These are phyloP conservation scores for Chlorospingus flavigularis DNA, from an alignment of 2,797 vertebrate genomes.

Conservation along the genomic window DNA sequence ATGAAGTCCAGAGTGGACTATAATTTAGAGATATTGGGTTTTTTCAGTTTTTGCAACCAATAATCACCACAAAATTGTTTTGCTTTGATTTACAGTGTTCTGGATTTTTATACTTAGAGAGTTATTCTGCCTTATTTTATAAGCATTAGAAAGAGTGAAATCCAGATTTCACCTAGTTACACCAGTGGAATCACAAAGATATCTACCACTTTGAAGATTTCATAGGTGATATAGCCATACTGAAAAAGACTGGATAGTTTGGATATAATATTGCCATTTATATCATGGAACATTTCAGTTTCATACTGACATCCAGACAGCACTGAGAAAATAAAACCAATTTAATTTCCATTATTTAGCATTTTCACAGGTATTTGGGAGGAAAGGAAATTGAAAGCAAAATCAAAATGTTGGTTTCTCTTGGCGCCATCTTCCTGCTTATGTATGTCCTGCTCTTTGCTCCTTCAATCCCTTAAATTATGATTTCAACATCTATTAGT, in stretches of 20 bases:
- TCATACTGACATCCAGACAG: not conserved
- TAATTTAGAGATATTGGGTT: not conserved
- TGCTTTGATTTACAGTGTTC: not conserved
- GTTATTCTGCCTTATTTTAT: not conserved
- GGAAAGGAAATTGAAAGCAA: not conserved
- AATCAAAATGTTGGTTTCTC: not conserved
- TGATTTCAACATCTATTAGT: not conserved
- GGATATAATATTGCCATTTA: not conserved
- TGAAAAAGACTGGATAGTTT: not conserved
- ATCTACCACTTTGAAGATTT: not conserved
- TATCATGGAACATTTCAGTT: not conserved
- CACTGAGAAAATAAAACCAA: not conserved
- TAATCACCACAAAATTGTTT: not conserved
- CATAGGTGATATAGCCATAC: not conserved
- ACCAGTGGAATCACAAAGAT: not conserved
- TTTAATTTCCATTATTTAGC: not conserved
- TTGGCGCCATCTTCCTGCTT: not conserved
- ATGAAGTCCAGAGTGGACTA: not conserved
- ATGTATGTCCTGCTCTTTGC: conserved; percentile 8
- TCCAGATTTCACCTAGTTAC: not conserved
- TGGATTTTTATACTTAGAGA: not conserved
- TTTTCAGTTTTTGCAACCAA: not conserved
- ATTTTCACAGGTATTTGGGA: not conserved
- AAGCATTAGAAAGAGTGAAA: not conserved
- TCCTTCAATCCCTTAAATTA: conserved; percentile 1